A percentile compares a stretch with the other conserved stretches of the same genome.
Conservation (phyloP, 2,888 invertebrate genomes). For the Oscheius sp. region DNA sequence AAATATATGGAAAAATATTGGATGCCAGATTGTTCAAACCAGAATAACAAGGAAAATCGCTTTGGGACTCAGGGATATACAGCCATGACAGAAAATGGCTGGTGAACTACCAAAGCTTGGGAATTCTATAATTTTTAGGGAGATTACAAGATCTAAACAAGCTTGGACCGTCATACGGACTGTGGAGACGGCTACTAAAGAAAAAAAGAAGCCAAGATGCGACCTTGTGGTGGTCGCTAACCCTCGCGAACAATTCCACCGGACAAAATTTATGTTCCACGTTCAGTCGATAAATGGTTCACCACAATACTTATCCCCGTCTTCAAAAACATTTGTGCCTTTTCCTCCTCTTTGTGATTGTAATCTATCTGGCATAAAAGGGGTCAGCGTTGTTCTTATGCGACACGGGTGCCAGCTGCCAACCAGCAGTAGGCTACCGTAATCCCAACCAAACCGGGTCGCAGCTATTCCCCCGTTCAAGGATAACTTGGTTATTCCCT, state of each 20-base stretch:
- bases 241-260: constrained; percentile 5
- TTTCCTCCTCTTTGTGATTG: neutral
- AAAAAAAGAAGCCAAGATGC: neutral
- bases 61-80: too few relatives aligned
- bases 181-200: neutral
- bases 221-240: neutral
- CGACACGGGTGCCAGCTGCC: neutral
- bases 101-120: too few relatives aligned
- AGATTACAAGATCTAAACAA: neutral
- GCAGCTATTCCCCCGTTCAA: too few relatives aligned
- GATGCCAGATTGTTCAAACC: too few relatives aligned
- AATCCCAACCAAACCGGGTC: constrained; percentile 9
- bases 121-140: too few relatives aligned
- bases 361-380: constrained; percentile 15
- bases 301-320: neutral
- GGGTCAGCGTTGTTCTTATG: constrained; percentile 13
- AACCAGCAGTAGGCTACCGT: constrained; percentile 14
- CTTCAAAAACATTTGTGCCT: neutral
- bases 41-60: neutral
- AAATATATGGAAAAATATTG: too few relatives aligned
- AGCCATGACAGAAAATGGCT: too few relatives aligned
- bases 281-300: neutral
- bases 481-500: neutral
- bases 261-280: constrained; percentile 20
- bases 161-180: too few relatives aligned